Percentiles rank a stretch among this genome's conserved stretches.
Conservation (phyloP, 30 jellyfish, hydroid and myxozoan genomes). For the Haliclystus octoradiatus region DNA sequence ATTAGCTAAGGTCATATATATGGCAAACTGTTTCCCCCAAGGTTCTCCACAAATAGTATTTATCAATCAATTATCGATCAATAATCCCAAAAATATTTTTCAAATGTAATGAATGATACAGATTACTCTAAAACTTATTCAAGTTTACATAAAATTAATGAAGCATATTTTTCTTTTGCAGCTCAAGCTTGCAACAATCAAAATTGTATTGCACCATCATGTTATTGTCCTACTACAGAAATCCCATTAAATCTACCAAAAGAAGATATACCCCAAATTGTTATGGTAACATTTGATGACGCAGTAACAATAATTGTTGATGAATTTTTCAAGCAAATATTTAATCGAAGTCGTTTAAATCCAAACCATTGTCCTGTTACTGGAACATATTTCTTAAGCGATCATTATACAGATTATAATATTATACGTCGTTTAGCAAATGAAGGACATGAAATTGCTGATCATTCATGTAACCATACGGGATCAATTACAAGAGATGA, state of each 20-base stretch:
- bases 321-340: conserved; percentile 19
- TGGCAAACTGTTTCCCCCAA: too few species aligned
- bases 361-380: conserved; percentile 55
- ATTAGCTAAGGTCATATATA: too few species aligned
- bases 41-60: too few species aligned
- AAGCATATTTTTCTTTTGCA: too few species aligned
- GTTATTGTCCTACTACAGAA: conserved; percentile 47
- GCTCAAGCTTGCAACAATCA: conserved; percentile 25
- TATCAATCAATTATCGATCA: too few species aligned
- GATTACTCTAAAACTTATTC: too few species aligned
- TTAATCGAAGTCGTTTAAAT: conserved; percentile 3
- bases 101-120: too few species aligned
- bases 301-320: conserved; percentile 28
- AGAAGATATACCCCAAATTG: conserved; percentile 72
- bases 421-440: conserved; percentile 19
- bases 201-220: conserved; percentile 48
- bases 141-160: too few species aligned
- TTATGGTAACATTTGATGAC: conserved; percentile 53
- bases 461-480: conserved; percentile 53
- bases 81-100: too few species aligned
- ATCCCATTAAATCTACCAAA: conserved; percentile 56
- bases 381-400: conserved; percentile 67
- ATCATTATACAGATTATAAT: conserved; percentile 45
- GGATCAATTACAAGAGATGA: conserved; percentile 34
- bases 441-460: conserved; percentile 89